Evolutionary conservation across 2,888 invertebrate species (phyloP).

Genomic region (Subacronicta megacephala): DNA sequence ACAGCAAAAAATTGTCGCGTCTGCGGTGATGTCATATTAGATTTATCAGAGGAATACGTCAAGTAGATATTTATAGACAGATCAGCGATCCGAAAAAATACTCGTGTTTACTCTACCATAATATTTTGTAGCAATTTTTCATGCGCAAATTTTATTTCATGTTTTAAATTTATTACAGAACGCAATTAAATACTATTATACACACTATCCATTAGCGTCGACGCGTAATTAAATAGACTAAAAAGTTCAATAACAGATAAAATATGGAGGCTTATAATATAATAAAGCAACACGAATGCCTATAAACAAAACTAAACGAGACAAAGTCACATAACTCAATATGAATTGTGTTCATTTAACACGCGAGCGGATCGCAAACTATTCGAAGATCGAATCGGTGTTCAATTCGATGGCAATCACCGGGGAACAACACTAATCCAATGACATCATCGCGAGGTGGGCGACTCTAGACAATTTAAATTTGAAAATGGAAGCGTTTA

Average conservation of each 20-base stretch:
- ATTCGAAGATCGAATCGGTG: conserved; percentile 69
- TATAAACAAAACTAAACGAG: conserved; percentile 84
- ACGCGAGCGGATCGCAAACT: conserved; percentile 76
- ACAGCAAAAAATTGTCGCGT: conserved; percentile 73
- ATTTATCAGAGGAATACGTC: conserved; percentile 57
- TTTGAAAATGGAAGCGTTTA: conserved; percentile 60
- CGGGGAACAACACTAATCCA: conserved; percentile 68
- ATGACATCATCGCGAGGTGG: conserved; percentile 71
- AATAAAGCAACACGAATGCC: conserved; percentile 74
- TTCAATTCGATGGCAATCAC: conserved; percentile 66
- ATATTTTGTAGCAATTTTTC: conserved; percentile 6
- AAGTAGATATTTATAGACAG: conserved; percentile 36
- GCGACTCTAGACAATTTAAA: conserved; percentile 62
- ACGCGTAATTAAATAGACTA: conserved; percentile 59
- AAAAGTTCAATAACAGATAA: conserved; percentile 63
- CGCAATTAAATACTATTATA: conserved; percentile 43
- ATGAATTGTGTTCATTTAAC: conserved; percentile 82
- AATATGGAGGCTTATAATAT: conserved; percentile 66
- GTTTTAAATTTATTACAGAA: conserved; percentile 23
- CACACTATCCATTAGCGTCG: conserved; percentile 46
- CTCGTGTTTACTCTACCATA: neutral
- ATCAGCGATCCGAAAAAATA: conserved; percentile 18
- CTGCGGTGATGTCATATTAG: conserved; percentile 72
- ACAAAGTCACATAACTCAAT: conserved; percentile 81
- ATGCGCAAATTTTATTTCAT: neutral